Conservation (phyloP, 2,797 vertebrate species). For the Rhodeus uyekii region DNA sequence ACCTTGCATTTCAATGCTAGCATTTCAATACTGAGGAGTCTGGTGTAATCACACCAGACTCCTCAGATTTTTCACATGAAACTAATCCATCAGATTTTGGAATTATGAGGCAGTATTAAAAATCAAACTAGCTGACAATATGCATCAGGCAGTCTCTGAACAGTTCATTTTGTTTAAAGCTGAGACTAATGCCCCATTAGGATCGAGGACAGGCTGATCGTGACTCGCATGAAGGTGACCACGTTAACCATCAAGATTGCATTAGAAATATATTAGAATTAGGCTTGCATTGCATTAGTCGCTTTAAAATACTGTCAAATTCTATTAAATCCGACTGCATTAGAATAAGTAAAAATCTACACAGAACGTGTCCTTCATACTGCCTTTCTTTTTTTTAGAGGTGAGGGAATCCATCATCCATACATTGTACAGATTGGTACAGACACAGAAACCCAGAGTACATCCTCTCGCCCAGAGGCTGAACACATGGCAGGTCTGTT, state of each 20-base stretch:
- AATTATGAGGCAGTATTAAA: neutral
- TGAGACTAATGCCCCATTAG: neutral
- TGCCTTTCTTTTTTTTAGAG: neutral
- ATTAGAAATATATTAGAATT: neutral
- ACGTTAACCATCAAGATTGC: constrained; percentile 7
- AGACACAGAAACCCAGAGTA: constrained; percentile 18
- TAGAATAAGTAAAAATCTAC: neutral
- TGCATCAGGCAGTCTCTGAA: neutral
- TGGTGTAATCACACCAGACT: neutral
- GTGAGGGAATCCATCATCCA: constrained; percentile 12
- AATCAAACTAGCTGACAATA: neutral
- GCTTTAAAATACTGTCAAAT: neutral
- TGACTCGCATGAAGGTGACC: neutral
- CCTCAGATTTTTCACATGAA: neutral
- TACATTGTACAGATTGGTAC: constrained; percentile 8
- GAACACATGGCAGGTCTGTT: constrained; percentile 8
- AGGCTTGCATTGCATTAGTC: neutral
- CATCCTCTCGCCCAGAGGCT: constrained; percentile 6
- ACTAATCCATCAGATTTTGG: neutral
- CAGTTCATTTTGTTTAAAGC: neutral
- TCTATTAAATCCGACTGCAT: neutral
- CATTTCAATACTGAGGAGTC: too few relatives aligned
- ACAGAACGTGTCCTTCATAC: neutral
- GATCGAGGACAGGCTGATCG: neutral
- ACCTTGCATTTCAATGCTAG: neutral